Percentiles rank a stretch among this genome's conserved stretches.
Evolutionary conservation across 1,140 invertebrate species (phyloP).

Genomic region (Diabrotica virgifera): DNA sequence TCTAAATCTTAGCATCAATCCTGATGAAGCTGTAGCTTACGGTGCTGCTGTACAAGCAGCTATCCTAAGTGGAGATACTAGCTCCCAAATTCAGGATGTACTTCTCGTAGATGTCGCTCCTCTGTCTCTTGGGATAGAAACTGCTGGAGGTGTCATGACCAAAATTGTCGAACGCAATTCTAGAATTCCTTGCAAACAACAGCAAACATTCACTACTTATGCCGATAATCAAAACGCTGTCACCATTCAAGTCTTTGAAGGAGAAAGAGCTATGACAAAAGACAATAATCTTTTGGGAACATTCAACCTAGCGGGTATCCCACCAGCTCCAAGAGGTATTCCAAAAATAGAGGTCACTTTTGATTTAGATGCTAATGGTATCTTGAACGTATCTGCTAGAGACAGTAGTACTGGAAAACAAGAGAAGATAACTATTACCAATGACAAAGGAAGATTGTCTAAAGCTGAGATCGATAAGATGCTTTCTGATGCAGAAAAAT

Average conservation of each 20-base stretch:
- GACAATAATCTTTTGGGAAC: slow-evolving; percentile 53
- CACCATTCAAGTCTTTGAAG: slow-evolving; percentile 59
- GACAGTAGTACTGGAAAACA: slow-evolving; percentile 74
- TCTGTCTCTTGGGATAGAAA: slow-evolving; percentile 68
- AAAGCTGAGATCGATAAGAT: slow-evolving; percentile 92
- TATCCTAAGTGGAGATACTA: slow-evolving; percentile 66
- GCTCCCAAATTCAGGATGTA: slow-evolving; percentile 72
- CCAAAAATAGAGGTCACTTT: slow-evolving; percentile 88
- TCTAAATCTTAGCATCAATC: slow-evolving; percentile 71
- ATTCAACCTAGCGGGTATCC: slow-evolving; percentile 63
- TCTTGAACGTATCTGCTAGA: slow-evolving; percentile 74
- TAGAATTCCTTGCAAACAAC: slow-evolving; percentile 66
- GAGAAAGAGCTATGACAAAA: slow-evolving; percentile 45
- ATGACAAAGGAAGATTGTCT: slow-evolving; percentile 86
- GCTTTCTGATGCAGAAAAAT: slow-evolving; percentile 76
- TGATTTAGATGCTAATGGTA: slow-evolving; percentile 78
- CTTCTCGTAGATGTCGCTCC: slow-evolving; percentile 71
- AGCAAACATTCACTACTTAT: slow-evolving; percentile 64
- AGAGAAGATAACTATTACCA: slow-evolving; percentile 83
- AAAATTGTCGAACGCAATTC: slow-evolving; percentile 65
- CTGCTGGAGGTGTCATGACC: slow-evolving; percentile 66
- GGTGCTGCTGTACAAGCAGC: slow-evolving; percentile 76
- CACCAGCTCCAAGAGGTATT: slow-evolving; percentile 81
- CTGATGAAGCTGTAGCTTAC: slow-evolving; percentile 75
- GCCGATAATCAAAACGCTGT: slow-evolving; percentile 72